Conservation (phyloP, 1,140 invertebrate species). For the Tachypleus tridentatus region DNA sequence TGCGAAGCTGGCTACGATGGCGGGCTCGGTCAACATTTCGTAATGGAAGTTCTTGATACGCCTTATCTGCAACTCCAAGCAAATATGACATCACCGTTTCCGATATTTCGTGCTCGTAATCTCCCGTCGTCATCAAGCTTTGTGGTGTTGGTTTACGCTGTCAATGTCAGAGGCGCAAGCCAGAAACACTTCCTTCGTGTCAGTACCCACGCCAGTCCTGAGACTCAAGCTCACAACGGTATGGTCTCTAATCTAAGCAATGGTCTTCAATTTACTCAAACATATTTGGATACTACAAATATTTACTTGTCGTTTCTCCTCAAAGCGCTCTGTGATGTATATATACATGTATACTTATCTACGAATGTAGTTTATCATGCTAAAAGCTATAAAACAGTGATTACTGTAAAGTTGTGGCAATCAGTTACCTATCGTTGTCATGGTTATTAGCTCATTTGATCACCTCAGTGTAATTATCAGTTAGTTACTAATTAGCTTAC, state of each 20-base stretch:
- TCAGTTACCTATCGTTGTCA: no score
- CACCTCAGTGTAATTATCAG: no score
- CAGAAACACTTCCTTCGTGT: constrained; percentile 32
- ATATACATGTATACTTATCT: no score
- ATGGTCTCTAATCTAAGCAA: background rate
- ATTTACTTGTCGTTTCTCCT: no score
- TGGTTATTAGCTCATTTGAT: no score
- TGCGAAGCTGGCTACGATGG: constrained; percentile 73
- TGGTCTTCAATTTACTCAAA: no score
- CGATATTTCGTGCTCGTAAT: constrained; percentile 17
- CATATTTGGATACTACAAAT: no score
- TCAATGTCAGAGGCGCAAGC: constrained; percentile 55
- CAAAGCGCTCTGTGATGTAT: no score
- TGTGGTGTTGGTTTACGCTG: constrained; percentile 48
- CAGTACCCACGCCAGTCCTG: constrained; percentile 16
- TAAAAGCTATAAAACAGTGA: no score
- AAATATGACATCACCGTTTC: constrained; percentile 16
- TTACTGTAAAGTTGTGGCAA: no score
- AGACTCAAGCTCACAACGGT: constrained; percentile 22
- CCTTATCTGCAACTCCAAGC: constrained; percentile 29
- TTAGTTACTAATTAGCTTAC: no score
- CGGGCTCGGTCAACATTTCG: constrained; percentile 62
- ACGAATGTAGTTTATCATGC: no score
- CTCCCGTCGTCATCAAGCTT: constrained; percentile 16
- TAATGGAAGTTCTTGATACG: constrained; percentile 56